Conservation (phyloP, 2,888 invertebrate genomes). For the Himalopsyche anomala region DNA sequence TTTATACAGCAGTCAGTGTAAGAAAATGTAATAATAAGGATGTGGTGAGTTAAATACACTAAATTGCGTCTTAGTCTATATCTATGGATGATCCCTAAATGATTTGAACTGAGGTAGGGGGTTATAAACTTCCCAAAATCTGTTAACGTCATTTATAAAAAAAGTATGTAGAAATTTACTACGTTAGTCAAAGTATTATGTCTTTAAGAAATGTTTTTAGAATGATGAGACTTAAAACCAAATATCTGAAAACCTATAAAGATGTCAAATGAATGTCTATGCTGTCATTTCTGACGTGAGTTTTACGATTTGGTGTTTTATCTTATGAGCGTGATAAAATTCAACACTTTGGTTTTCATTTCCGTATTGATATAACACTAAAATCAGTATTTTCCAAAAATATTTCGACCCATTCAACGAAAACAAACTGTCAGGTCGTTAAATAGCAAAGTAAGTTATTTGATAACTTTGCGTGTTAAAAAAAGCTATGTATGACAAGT, state of each 20-base stretch:
- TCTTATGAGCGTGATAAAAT: not conserved
- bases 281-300: conserved; percentile 4
- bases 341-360: not conserved
- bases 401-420: not conserved
- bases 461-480: no score
- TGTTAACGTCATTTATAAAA: not conserved
- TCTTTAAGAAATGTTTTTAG: not conserved
- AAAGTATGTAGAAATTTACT: not conserved
- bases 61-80: no score
- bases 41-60: no score
- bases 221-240: not conserved
- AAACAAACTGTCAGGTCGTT: not conserved
- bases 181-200: not conserved
- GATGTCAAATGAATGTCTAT: not conserved
- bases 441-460: not conserved
- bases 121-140: not conserved
- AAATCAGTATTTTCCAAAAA: not conserved
- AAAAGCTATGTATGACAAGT: no score
- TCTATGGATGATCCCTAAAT: no score
- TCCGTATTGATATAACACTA: not conserved
- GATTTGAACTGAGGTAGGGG: no score
- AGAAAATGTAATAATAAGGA: no score
- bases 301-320: not conserved
- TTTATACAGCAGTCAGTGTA: no score
- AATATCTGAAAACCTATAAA: not conserved